phyloP scores from a whole-genome alignment of 2,113 vertebrate genomes.

The Brachypteracias leptosomus region DNA sequence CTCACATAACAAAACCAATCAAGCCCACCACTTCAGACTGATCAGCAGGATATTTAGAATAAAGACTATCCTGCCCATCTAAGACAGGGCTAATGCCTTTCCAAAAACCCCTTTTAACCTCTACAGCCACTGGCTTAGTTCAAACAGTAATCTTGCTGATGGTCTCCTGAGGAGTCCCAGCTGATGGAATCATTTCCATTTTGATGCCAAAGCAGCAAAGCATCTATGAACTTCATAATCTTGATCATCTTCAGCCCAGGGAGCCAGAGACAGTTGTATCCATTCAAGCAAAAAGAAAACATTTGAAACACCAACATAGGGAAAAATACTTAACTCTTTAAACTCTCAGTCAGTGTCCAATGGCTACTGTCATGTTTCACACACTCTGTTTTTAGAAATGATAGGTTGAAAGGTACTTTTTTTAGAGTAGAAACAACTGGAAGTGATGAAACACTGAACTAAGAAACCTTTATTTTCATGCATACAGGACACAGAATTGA shows the following conservation, averaged over 20 bases:
- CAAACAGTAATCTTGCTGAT: background rate
- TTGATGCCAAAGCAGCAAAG: conserved; percentile 17
- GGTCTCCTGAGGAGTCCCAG: conserved; percentile 15
- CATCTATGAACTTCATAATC: background rate
- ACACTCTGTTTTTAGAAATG: background rate
- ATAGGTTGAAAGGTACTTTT: background rate
- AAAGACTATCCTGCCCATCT: background rate
- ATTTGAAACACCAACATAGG: background rate
- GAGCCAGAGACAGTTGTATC: background rate
- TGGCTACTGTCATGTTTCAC: background rate
- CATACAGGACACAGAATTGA: background rate
- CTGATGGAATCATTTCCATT: conserved; percentile 40
- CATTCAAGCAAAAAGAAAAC: background rate
- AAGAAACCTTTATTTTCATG: background rate
- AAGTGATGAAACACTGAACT: background rate
- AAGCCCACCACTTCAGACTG: background rate
- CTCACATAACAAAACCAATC: background rate
- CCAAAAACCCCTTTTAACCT: background rate
- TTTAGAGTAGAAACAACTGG: background rate
- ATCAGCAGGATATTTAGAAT: background rate
- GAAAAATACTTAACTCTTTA: background rate
- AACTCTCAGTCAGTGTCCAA: background rate
- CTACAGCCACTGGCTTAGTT: background rate
- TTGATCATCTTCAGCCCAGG: conserved; percentile 23
- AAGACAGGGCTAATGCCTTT: background rate